Evolutionary conservation across 2,797 vertebrate genomes (phyloP).

Genomic region (Fringilla coelebs): DNA sequence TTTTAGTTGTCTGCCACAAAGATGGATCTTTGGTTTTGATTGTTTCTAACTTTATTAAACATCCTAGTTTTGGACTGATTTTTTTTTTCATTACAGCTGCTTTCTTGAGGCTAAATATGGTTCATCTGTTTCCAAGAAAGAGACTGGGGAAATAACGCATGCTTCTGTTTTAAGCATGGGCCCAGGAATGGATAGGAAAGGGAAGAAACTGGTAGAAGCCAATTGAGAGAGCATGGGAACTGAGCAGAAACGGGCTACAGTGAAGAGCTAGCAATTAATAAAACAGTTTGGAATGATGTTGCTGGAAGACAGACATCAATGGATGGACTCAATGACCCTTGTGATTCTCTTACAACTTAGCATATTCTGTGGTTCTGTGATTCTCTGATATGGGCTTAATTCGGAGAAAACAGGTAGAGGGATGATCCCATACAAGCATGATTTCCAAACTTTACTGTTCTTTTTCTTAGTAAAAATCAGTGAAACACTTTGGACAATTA

Average conservation of each 20-base stretch:
- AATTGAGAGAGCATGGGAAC: neutral
- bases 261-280: neutral
- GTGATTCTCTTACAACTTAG: neutral
- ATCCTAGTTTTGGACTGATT: neutral
- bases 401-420: neutral
- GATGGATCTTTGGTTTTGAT: neutral
- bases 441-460: neutral
- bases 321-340: neutral
- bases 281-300: neutral
- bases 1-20: neutral
- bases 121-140: neutral
- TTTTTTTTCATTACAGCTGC: neutral
- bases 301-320: neutral
- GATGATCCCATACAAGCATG: neutral
- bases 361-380: neutral
- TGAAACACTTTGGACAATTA: neutral
- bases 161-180: constrained; percentile 14
- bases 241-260: neutral
- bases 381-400: neutral
- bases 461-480: neutral
- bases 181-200: neutral
- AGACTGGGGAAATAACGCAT: neutral
- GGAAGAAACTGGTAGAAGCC: neutral
- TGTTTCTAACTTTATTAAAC: neutral
- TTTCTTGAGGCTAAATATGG: neutral